Conservation (phyloP, 2,113 vertebrate genomes). For the Callionymus lyra region DNA sequence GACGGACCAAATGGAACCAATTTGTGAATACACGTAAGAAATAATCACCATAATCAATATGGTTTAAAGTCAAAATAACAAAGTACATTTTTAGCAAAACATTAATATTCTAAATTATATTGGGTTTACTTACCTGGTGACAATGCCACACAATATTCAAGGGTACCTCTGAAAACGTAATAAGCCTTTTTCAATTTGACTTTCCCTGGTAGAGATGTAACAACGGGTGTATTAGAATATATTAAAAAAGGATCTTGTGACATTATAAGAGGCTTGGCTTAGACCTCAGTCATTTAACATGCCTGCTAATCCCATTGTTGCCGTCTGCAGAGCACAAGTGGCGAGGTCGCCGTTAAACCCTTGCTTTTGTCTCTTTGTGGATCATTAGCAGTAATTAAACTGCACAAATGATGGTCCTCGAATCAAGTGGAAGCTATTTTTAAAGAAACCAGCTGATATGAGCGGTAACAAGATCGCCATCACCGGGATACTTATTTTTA, state of each 20-base stretch:
- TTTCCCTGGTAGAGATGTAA: no score
- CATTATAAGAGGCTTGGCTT: conserved; percentile 41
- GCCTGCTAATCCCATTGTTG: conserved; percentile 51
- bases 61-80: no score
- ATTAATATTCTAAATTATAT: no score
- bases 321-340: conserved; percentile 30
- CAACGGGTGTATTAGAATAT: conserved; percentile 10
- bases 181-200: no score
- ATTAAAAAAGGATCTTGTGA: conserved; percentile 26
- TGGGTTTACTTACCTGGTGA: no score
- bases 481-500: neutral
- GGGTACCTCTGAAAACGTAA: neutral
- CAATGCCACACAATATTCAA: conserved; percentile 3
- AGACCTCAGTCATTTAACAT: conserved; percentile 27
- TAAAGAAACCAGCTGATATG: conserved; percentile 11
- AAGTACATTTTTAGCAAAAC: no score
- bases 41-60: no score
- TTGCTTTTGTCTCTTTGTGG: conserved; percentile 31
- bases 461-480: neutral
- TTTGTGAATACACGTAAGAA: no score
- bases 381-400: conserved; percentile 18
- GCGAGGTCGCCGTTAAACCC: conserved; percentile 38
- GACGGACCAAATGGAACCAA: no score
- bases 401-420: conserved; percentile 4
- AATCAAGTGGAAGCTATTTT: conserved; percentile 7